Conservation (phyloP, 1,140 invertebrate species). For the Drosophila ambigua region DNA sequence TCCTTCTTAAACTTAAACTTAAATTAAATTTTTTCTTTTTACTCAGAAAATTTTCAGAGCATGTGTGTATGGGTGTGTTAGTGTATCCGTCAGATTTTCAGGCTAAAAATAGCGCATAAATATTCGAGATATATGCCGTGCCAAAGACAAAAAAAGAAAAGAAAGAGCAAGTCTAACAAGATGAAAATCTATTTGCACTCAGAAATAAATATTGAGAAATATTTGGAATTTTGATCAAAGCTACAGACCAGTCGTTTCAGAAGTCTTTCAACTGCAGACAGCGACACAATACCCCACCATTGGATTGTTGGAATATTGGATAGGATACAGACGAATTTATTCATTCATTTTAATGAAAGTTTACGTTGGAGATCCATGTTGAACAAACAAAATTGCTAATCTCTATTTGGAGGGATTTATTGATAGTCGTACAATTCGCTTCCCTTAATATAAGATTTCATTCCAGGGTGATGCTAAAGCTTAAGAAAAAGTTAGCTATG, state of each 20-base stretch:
- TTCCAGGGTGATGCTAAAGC: no score
- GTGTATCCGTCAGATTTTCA: conserved; percentile 62
- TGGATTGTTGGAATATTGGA: no score
- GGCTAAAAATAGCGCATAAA: conserved; percentile 71
- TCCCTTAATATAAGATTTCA: no score
- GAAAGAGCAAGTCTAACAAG: conserved; percentile 56
- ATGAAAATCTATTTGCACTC: conserved; percentile 73
- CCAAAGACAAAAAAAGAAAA: conserved; percentile 34
- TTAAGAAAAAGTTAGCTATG: no score
- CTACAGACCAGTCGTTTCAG: conserved; percentile 8
- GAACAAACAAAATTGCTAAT: no score
- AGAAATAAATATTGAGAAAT: conserved; percentile 75
- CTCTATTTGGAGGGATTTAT: no score
- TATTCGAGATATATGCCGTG: conserved; percentile 41
- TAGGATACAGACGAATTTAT: no score
- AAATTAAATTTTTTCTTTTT: conserved; percentile 48
- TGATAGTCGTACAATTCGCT: no score
- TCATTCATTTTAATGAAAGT: no score
- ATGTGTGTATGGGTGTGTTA: conserved; percentile 20
- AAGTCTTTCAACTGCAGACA: background rate
- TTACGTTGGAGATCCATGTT: no score
- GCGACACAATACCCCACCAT: no score
- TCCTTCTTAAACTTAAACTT: conserved; percentile 31
- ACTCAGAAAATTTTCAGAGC: conserved; percentile 37
- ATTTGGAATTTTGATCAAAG: conserved; percentile 46